Conservation (phyloP, 2,113 vertebrate species). For the Saccopteryx leptura region DNA sequence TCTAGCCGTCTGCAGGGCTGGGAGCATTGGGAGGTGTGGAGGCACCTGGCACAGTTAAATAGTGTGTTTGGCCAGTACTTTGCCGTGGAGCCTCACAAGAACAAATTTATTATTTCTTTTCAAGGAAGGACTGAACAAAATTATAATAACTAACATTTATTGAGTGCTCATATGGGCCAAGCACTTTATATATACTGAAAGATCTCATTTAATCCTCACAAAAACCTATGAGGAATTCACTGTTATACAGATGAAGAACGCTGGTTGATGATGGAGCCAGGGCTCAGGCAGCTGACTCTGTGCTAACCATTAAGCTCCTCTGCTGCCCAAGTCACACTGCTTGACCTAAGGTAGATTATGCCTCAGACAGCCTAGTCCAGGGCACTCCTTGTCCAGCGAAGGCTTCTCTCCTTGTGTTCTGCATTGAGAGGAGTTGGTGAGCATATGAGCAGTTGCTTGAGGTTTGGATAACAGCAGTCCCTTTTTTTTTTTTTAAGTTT, state of each 20-base stretch:
- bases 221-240: neutral
- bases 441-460: neutral
- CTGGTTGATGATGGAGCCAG: neutral
- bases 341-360: neutral
- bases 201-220: constrained; percentile 19
- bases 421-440: neutral
- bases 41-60: neutral
- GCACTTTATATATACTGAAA: neutral
- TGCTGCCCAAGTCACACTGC: neutral
- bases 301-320: neutral
- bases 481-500: too few species aligned
- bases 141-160: neutral
- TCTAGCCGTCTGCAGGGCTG: neutral
- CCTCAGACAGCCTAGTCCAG: neutral
- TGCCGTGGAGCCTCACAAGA: neutral
- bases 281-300: neutral
- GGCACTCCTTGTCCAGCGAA: neutral
- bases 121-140: constrained; percentile 53
- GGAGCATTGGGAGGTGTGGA: neutral
- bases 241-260: constrained; percentile 11
- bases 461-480: neutral
- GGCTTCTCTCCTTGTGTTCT: neutral
- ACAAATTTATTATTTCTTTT: constrained; percentile 3
- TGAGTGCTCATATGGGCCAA: constrained; percentile 1
- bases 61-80: neutral